Conservation (phyloP, 92 coral and sea anemone species). For the Phenganax subtilis region DNA sequence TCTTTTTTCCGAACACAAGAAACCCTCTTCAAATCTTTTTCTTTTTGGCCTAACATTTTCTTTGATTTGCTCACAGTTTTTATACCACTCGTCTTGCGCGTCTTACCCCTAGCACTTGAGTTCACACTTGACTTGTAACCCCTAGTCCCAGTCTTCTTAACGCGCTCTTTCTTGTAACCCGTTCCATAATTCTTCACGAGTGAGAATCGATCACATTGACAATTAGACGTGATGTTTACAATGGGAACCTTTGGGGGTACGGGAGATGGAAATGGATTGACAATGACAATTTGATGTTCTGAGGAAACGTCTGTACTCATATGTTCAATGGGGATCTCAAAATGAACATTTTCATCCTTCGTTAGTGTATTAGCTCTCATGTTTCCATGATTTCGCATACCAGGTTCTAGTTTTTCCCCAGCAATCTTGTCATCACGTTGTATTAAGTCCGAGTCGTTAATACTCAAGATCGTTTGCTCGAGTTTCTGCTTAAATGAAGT, state of each 20-base stretch:
- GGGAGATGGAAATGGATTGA: conserved; percentile 87
- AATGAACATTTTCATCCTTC: conserved; percentile 34
- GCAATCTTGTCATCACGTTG: neutral
- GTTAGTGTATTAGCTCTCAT: neutral
- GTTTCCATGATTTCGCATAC: neutral
- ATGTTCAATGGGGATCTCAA: conserved; percentile 27
- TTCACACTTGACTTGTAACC: conserved; percentile 18
- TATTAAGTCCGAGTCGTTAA: too few species aligned
- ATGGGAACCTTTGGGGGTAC: conserved; percentile 56
- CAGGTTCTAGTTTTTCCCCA: neutral
- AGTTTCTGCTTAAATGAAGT: too few species aligned
- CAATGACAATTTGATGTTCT: conserved; percentile 51
- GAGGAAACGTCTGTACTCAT: conserved; percentile 28
- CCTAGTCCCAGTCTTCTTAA: conserved; percentile 14
- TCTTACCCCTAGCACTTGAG: neutral
- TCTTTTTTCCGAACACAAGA: conserved; percentile 17
- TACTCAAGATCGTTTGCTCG: too few species aligned
- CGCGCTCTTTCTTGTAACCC: conserved; percentile 19
- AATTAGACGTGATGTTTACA: conserved; percentile 56
- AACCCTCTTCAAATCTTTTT: conserved; percentile 10
- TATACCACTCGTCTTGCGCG: conserved; percentile 40
- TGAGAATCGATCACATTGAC: conserved; percentile 45
- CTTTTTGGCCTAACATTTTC: conserved; percentile 6
- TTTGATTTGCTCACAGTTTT: conserved; percentile 25
- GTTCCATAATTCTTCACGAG: conserved; percentile 37